Base-by-base conservation (phyloP, 2,113 vertebrate genomes). In the Sisor rabdophorus region DNA sequence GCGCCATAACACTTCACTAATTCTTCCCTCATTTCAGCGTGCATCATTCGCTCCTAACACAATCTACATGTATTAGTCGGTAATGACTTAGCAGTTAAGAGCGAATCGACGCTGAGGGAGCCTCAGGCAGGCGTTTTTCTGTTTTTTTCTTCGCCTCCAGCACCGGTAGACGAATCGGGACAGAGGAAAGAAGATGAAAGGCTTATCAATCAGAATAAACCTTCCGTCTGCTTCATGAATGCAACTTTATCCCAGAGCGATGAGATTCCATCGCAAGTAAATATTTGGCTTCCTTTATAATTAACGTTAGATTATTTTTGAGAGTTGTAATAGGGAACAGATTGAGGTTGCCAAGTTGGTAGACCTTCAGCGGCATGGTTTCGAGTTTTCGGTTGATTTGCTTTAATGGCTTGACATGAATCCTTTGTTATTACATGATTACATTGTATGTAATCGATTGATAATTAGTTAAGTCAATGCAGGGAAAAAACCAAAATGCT, bases 11-110 rank as follows among this genome's bases (percentile, higher is more conserved):
- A 93, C 93, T 94, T 92, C 93, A 94, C 93, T 95, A 93, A 94
- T 95, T 94, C 94, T 93, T 93, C 92, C 91, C 93, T 94, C 93
- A 93, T 93, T 93, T 93, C 92, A 94, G 92, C 92, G 92, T 91
- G 92, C 93, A 93, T 91, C 94, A 93, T 94, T 93, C 93, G 92
- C 92, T 95, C 93, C 92, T 91, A 94, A 95, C 93, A 94, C 94
- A 94, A 94, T 94, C 93, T 94, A 94, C 93, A 94, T 95, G 93
- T 94, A 95, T 95, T 95, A 95, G 95, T 93, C 93, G 93, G 91
- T 96, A 96, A 96, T 95, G 94, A 95, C 94, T 95, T 95, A 93
- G 93, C 89, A 93, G 93, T 95, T 96, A 95, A 96, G 93, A 96
- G 94, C 94, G 96, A 96, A 97, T 95, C 94, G 93, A 95, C 93